Conservation (phyloP, 2,113 vertebrate species). For the Cyprinus carpio region DNA sequence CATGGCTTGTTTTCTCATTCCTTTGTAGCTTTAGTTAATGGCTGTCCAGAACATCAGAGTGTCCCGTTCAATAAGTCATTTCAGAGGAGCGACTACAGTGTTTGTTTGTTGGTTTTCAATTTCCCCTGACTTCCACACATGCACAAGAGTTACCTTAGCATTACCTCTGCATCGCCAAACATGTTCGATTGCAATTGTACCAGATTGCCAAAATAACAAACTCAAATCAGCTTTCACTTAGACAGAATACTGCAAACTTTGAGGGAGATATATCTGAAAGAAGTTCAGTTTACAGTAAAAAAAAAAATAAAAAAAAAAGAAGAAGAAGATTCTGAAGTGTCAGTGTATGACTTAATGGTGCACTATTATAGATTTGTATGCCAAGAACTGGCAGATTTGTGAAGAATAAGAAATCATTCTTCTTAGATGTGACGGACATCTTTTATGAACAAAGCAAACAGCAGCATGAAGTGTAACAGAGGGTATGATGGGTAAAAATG, state of each 20-base stretch:
- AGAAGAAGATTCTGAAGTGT: not conserved
- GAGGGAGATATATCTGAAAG: not conserved
- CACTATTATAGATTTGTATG: not conserved
- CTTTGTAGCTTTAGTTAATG: slow-evolving; percentile 8
- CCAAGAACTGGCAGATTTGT: not conserved
- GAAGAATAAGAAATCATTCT: not conserved
- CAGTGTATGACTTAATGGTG: not conserved
- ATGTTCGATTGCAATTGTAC: slow-evolving; percentile 24
- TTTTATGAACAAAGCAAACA: slow-evolving; percentile 6
- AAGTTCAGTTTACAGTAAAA: not conserved
- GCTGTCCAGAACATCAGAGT: slow-evolving; percentile 19
- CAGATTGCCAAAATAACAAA: slow-evolving; percentile 38
- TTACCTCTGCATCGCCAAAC: slow-evolving; percentile 36
- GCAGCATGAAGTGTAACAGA: not conserved
- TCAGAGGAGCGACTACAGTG: slow-evolving; percentile 8
- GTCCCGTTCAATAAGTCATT: slow-evolving; percentile 27
- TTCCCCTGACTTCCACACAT: slow-evolving; percentile 30
- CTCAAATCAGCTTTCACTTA: not conserved
- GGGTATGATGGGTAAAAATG: not conserved
- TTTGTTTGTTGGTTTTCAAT: slow-evolving; percentile 39
- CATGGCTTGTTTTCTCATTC: slow-evolving; percentile 19
- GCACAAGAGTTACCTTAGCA: not conserved
- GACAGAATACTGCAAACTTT: not conserved
- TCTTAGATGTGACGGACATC: not conserved
- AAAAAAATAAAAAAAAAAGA: not conserved